Base-by-base conservation (phyloP, 2,113 vertebrate genomes). In the Leucosticte australis region DNA sequence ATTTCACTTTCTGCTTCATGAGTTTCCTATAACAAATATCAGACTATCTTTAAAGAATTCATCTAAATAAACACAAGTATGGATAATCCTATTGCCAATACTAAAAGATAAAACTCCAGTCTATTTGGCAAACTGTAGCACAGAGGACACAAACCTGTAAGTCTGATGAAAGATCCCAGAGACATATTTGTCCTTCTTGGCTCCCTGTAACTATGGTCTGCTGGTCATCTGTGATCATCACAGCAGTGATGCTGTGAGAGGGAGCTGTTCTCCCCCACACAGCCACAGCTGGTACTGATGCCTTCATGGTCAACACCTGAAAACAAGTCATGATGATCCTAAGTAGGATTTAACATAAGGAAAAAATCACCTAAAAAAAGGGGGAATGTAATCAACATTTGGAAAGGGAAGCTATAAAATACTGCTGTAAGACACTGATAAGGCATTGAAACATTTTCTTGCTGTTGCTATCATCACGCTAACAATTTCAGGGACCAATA, bases 141-240 rank as follows among this genome's bases (percentile, higher is more conserved):
- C 19, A 50, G 18, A 4, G 8, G 35, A 41, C 64, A 97, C 98
- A 77, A 50, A 98, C 98, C 98, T 98, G 94, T 64, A 98, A 95
- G 35, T 98, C 98, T 74, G 97, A 68, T 28, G 98, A 98, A n/a
- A 98, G 97, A 78, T 94, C 94, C 98, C 98, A 98, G 71, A 98
- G 98, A 84, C 98, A 98, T 69, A 98, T 96, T 56, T 98, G 98
- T 44, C 98, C 98, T 89, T 98, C 98, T 13, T 97, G 96, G 87
- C 98, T 98, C 35, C 98, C 98, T 0, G 98, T 98, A 41, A 98
- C 97, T 57, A 98, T 91, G 4, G 96, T 98, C 15, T 94, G 96
- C 94, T 98, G 98, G 94, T 98, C 98, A 52, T 98, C 98, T 3
- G 98, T 98, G 67, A 98, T 96, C 97, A 98, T 97, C 35, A 98